phyloP scores from a whole-genome alignment of 2,113 vertebrate species.

The Chiloscyllium plagiosum region DNA sequence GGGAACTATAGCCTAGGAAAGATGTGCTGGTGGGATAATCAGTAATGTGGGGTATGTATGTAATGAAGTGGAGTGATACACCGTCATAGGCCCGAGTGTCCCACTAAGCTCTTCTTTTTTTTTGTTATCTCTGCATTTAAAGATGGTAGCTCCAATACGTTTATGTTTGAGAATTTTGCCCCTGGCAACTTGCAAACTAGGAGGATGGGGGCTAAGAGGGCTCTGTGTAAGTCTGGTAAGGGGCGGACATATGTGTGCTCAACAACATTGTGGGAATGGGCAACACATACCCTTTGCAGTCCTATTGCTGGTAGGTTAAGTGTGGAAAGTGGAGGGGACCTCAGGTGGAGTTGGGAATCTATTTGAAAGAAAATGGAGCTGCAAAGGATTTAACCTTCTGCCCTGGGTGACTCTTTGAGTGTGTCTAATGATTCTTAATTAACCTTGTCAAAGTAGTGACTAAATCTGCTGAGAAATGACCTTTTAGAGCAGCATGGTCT shows the following conservation, averaged over 20 bases:
- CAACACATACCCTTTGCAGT: background rate
- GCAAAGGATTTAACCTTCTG: background rate
- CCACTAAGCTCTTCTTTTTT: background rate
- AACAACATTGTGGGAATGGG: too few species aligned
- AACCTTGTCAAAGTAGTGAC: background rate
- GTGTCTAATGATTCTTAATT: background rate
- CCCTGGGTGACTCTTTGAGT: background rate
- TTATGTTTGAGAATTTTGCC: background rate
- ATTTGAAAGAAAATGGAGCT: background rate
- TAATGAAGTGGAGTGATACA: background rate
- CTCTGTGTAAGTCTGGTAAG: background rate
- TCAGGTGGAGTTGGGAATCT: background rate
- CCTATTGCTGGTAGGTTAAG: background rate
- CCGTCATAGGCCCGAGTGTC: background rate
- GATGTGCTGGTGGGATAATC: background rate
- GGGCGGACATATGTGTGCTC: background rate
- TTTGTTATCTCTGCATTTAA: background rate
- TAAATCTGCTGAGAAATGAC: background rate
- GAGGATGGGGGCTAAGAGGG: background rate
- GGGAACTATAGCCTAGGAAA: background rate
- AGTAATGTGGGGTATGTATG: background rate
- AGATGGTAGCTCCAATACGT: too few species aligned
- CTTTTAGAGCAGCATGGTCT: background rate
- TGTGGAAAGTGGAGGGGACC: background rate
- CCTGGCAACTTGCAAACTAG: background rate